These are phyloP conservation scores for Mastomys coucha DNA, from an alignment of 2,113 vertebrate genomes.

Conservation along the genomic window DNA sequence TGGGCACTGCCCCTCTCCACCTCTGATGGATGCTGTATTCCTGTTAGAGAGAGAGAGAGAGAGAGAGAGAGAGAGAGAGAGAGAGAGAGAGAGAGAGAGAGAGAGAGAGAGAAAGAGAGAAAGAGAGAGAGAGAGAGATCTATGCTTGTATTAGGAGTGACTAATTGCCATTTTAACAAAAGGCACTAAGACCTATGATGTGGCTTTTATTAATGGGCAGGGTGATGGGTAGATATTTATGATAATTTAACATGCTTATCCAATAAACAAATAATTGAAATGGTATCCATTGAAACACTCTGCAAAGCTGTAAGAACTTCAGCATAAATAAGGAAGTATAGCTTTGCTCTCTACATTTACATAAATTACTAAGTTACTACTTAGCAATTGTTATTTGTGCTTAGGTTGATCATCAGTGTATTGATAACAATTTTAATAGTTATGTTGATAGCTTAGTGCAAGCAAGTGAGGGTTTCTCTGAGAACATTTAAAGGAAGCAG, in stretches of 20 bases:
- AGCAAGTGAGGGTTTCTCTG: not conserved
- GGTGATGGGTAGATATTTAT: not conserved
- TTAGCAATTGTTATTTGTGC: not conserved
- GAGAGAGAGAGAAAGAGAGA: not conserved
- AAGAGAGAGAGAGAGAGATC: not conserved
- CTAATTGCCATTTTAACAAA: not conserved
- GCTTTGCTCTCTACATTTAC: not conserved
- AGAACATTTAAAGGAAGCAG: not conserved
- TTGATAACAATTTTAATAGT: not conserved
- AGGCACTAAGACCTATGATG: not conserved
- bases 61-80: not conserved
- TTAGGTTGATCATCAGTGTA: not conserved
- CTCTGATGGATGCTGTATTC: not conserved
- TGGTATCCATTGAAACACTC: not conserved
- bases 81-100: not conserved
- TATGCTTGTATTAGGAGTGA: not conserved
- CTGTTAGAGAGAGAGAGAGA: not conserved
- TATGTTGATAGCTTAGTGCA: not conserved
- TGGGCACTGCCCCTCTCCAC: not conserved
- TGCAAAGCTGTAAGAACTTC: not conserved
- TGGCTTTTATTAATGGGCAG: not conserved
- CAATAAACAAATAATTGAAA: conserved; percentile 8
- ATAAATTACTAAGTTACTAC: not conserved
- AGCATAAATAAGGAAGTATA: not conserved
- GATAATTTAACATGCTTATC: not conserved